phyloP scores from a whole-genome alignment of 1,140 invertebrate genomes.

The Dufourea novaeangliae region DNA sequence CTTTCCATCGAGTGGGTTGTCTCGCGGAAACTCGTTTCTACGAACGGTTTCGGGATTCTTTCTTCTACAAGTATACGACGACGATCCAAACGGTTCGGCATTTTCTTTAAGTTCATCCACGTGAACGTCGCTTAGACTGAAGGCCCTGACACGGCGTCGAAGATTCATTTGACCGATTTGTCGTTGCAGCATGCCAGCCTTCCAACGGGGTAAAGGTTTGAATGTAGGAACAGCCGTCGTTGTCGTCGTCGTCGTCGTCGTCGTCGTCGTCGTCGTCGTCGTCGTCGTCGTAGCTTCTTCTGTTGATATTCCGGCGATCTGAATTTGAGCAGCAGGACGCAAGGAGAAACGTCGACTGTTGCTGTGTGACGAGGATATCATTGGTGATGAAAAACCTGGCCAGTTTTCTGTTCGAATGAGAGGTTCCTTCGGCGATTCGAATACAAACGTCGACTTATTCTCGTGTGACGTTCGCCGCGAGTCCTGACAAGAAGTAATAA shows the following conservation, averaged over 20 bases:
- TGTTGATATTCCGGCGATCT: neutral
- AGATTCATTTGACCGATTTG: constrained; percentile 75
- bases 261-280: neutral
- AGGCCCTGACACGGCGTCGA: constrained; percentile 73
- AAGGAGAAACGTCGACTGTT: constrained; percentile 69
- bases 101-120: constrained; percentile 54
- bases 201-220: constrained; percentile 75
- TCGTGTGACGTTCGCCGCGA: constrained; percentile 43
- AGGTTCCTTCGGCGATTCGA: constrained; percentile 73
- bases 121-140: constrained; percentile 77
- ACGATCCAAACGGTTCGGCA: constrained; percentile 27
- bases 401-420: constrained; percentile 72
- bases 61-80: neutral
- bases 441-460: constrained; percentile 65
- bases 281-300: neutral
- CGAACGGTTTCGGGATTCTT: neutral
- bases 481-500: constrained; percentile 23
- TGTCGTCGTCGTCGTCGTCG: neutral
- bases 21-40: too few relatives aligned
- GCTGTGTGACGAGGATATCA: constrained; percentile 28
- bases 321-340: constrained; percentile 60
- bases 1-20: too few relatives aligned
- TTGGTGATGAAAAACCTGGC: constrained; percentile 71
- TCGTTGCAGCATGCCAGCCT: constrained; percentile 75
- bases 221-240: neutral